phyloP scores from a whole-genome alignment of 2,113 vertebrate genomes.

The Vimba vimba region DNA sequence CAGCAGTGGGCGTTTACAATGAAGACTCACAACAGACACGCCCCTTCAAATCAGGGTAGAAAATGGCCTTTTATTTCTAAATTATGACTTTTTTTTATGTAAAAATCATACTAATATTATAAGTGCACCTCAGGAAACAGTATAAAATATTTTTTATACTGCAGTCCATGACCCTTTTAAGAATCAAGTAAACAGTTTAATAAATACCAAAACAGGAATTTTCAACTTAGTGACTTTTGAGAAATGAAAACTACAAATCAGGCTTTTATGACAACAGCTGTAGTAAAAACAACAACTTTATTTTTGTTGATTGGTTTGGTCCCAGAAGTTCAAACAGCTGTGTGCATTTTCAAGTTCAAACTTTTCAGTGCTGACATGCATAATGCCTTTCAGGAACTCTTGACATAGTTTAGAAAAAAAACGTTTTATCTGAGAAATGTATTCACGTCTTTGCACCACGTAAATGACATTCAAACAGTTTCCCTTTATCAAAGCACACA shows the following conservation, averaged over 20 bases:
- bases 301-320: conserved; percentile 15
- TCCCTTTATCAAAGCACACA: neutral
- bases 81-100: too few species aligned
- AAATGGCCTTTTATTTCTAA: too few species aligned
- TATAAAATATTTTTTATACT: too few species aligned
- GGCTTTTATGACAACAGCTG: neutral
- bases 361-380: neutral
- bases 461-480: neutral
- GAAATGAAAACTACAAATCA: neutral
- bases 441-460: neutral
- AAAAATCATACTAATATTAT: too few species aligned
- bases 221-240: neutral
- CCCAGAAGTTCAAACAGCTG: neutral
- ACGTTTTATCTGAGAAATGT: neutral
- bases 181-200: neutral
- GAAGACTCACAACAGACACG: too few species aligned
- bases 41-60: too few species aligned
- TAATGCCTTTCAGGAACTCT: conserved; percentile 12
- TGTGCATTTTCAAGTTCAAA: conserved; percentile 16
- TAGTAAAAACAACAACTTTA: neutral
- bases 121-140: too few species aligned
- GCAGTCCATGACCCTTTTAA: too few species aligned
- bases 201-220: neutral
- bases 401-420: neutral
- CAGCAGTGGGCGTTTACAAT: too few species aligned